Base-by-base conservation (phyloP, 2,797 vertebrate genomes). In the Decapterus maruadsi region DNA sequence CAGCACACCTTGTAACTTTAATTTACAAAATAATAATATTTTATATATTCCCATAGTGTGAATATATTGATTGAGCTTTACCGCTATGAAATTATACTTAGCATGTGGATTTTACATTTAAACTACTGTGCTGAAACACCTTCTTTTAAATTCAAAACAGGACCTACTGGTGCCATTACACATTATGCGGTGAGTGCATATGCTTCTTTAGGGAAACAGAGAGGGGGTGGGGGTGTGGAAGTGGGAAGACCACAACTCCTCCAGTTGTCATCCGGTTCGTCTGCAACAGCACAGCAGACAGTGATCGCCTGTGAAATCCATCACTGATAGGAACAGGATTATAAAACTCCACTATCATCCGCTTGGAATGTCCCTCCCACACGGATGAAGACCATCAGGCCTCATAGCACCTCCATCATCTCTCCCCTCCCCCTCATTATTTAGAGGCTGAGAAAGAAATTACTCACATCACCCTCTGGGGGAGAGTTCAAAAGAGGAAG, bases 361-460 rank as follows among this genome's bases (percentile, higher is more conserved):
- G 17, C 57, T 57, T 71, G 91, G 87, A 93, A 91, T 91, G 87
- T 89, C 56, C 77, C 78, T 86, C 90, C 91, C 86, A 90, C 91
- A 87, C 68, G 6, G 71, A 84, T 50, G 46, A 84, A 87, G 74
- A 80, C 65, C 84, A 54, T 72, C 68, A 42, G 57, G 34, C 70
- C 29, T 77, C 38, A 45, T 8, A 81, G 48, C 80, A 83, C 78
- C 71, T 80, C 67, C 75, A 69, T 66, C 70, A 78, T n/a, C 60
- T 64, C 11, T 9, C n/a, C 54, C 53, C 9, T 48, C 45, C 43
- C 61, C 50, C 31, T 14, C 38, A 12, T 75, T 60, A 48, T 74
- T 84, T 74, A 65, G 20, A 56, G 76, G 77, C 65, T 70, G 61
- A 29, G 77, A 64, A 68, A 74, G 16, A 69, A 81, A 74, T 89